A percentile compares a stretch with the other conserved stretches of the same genome.
Evolutionary conservation across 2,888 invertebrate genomes (phyloP).

Genomic region (Sarcophaga carnaria): DNA sequence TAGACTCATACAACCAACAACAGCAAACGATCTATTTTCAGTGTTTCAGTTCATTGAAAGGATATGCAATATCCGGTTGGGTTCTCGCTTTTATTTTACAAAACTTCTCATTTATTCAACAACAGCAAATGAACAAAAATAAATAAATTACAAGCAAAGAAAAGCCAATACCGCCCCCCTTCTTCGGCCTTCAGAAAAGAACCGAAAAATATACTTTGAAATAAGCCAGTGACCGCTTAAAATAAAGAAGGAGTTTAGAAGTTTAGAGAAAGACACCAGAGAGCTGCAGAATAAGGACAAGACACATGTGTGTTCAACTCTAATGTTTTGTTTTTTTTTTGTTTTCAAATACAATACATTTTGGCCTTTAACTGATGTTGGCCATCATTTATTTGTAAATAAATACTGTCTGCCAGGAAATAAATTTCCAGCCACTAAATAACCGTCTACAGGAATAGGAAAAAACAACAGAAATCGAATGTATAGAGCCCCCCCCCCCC

Average conservation of each 20-base stretch:
- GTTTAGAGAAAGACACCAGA: too few relatives aligned
- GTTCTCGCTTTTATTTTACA: conserved; percentile 17
- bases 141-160: conserved; percentile 54
- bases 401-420: conserved; percentile 68
- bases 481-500: not conserved
- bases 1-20: conserved; percentile 30
- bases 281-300: not conserved
- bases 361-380: conserved; percentile 57
- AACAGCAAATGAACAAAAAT: conserved; percentile 49
- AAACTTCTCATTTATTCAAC: conserved; percentile 11
- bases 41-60: conserved; percentile 68
- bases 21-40: conserved; percentile 62
- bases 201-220: not conserved
- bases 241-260: not conserved
- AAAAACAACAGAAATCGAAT: not conserved
- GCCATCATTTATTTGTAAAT: conserved; percentile 67
- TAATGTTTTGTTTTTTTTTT: not conserved
- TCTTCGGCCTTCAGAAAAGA: not conserved
- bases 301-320: conserved; percentile 29
- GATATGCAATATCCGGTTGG: conserved; percentile 68
- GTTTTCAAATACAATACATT: conserved; percentile 9
- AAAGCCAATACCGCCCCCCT: conserved; percentile 35
- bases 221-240: conserved; percentile 4
- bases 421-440: conserved; percentile 55
- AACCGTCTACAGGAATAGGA: conserved; percentile 9